phyloP scores from a whole-genome alignment of 2,113 vertebrate species.

The Brachyhypopomus gauderio region DNA sequence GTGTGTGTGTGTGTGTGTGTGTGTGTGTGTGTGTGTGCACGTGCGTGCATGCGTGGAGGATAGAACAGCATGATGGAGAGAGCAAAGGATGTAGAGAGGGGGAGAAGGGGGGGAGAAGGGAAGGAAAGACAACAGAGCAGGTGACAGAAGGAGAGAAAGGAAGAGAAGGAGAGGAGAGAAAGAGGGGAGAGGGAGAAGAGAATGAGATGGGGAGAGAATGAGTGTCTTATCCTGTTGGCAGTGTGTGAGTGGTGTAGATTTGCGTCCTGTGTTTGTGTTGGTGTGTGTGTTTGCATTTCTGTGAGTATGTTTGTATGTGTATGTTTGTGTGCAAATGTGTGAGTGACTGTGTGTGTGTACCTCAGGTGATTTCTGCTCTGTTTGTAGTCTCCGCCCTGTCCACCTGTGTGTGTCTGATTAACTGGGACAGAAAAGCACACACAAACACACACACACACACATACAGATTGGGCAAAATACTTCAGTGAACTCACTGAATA shows the following conservation, averaged over 20 bases:
- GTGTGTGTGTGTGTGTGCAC: neutral
- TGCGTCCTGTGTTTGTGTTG: neutral
- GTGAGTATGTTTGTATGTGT: constrained; percentile 9
- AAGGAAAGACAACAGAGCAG: too few species aligned
- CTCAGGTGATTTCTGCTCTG: constrained; percentile 47
- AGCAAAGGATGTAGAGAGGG: too few species aligned
- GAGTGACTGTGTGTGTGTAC: neutral
- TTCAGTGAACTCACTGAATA: neutral
- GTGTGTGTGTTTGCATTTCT: neutral
- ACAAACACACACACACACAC: constrained; percentile 12
- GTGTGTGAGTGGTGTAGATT: too few species aligned
- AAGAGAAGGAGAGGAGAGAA: too few species aligned
- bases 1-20: neutral
- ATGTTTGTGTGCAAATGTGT: neutral
- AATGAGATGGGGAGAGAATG: too few species aligned
- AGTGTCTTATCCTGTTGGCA: too few species aligned
- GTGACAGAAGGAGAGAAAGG: too few species aligned
- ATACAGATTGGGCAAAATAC: neutral
- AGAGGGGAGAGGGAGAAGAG: too few species aligned
- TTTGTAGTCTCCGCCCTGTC: constrained; percentile 27
- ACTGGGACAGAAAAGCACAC: constrained; percentile 26
- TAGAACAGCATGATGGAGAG: too few species aligned
- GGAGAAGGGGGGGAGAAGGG: too few species aligned
- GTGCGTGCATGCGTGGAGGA: neutral
- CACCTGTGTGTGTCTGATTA: constrained; percentile 33